A percentile compares a stretch with the other conserved stretches of the same genome.
These are phyloP conservation scores for Lasioglossum malachurum DNA, from an alignment of 2,888 invertebrate species.

Conservation along the genomic window DNA sequence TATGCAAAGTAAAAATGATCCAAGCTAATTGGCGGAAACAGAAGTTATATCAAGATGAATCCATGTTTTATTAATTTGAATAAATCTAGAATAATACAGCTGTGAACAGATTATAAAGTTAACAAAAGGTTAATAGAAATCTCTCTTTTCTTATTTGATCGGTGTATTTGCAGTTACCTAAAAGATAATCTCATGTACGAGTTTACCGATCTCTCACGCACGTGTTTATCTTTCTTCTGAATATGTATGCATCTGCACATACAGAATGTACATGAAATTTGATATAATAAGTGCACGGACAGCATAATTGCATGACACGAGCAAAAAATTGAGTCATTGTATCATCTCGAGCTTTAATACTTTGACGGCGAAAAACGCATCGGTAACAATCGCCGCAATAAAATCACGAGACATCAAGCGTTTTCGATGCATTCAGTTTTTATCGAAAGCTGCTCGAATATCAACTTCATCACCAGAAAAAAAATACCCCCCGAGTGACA, in stretches of 20 bases:
- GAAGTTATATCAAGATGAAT: neutral
- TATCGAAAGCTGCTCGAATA: conserved; percentile 17
- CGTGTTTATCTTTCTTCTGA: neutral
- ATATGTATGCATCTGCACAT: too few relatives aligned
- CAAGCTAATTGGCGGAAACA: neutral
- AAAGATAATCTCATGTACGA: neutral
- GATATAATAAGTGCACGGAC: neutral
- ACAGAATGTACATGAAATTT: neutral
- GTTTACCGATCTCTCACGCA: neutral
- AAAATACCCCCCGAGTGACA: neutral
- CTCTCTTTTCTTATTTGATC: neutral
- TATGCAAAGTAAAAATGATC: neutral
- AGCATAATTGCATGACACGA: neutral
- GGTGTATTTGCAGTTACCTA: neutral
- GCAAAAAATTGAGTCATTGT: too few relatives aligned
- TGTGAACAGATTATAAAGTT: too few relatives aligned
- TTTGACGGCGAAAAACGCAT: neutral
- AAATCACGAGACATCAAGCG: neutral
- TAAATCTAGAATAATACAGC: neutral
- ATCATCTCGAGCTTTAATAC: neutral
- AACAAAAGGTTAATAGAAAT: too few relatives aligned
- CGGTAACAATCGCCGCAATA: neutral
- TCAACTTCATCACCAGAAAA: neutral
- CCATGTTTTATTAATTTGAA: neutral
- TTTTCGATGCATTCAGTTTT: neutral